Percentiles rank a stretch among this genome's conserved stretches.
These are phyloP conservation scores for Lasioglossum lativentre DNA, from an alignment of 2,888 invertebrate genomes.

Conservation along the genomic window DNA sequence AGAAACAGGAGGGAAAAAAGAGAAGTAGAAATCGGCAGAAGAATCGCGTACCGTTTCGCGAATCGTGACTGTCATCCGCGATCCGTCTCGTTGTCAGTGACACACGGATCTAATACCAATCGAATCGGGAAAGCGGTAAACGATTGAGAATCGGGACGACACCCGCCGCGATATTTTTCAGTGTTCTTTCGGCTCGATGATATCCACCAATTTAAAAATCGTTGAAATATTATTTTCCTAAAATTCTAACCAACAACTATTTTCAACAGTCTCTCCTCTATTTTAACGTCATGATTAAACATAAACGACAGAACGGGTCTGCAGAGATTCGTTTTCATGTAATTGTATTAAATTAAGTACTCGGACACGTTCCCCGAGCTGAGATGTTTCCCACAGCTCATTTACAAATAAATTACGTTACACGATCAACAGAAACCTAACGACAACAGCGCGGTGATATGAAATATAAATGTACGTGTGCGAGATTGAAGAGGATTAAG, in stretches of 20 bases:
- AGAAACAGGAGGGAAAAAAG: constrained; percentile 4
- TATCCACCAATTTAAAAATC: too few species aligned
- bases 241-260: not conserved
- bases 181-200: not conserved
- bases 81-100: not conserved
- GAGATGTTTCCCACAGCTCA: not conserved
- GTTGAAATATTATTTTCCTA: not conserved
- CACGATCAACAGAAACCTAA: not conserved
- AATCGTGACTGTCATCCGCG: constrained; percentile 39
- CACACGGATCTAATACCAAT: constrained; percentile 36
- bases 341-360: not conserved
- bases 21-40: constrained; percentile 24
- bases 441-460: not conserved
- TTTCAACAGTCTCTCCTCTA: too few species aligned
- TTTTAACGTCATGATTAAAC: too few species aligned
- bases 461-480: not conserved
- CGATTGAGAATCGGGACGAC: not conserved
- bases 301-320: not conserved
- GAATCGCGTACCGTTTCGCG: constrained; percentile 9
- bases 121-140: constrained; percentile 21
- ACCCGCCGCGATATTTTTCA: not conserved
- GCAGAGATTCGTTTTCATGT: not conserved
- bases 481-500: not conserved
- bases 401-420: not conserved
- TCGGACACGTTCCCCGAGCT: not conserved